Base-by-base conservation (phyloP, 2,797 vertebrate species). In the Rhadinocentrus ornatus region DNA sequence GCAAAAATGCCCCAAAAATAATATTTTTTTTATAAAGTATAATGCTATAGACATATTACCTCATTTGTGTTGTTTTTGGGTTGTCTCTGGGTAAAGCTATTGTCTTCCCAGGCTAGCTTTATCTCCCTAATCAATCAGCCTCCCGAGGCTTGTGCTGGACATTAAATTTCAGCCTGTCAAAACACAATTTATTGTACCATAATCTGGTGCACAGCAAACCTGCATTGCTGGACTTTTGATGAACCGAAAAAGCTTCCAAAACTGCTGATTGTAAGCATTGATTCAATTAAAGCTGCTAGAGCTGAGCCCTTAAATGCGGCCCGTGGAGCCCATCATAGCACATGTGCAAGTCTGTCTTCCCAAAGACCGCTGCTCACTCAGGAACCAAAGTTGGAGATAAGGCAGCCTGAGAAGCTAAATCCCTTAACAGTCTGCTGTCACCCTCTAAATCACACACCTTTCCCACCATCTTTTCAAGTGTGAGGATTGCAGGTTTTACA, bases 211-310 rank as follows among this genome's bases (percentile, higher is more conserved):
- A 68, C 67, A 71, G 78, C 83, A 84, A 88, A 83, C 70, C 85
- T 85, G 85, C 89, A 91, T 87, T 73, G 60, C 69, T 93, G 92
- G 93, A 92, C 91, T 93, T 76, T 75, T 92, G 92, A 92, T 90
- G 91, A 93, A 91, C 92, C 86, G 76, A 78, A 75, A 81, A 78
- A 63, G 68, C 77, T 66, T 88, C 78, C 71, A 90, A 91, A 48
- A 86, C 87, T 80, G 68, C 78, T 74, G 80, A 83, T 87, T 86
- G 88, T 90, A 82, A 87, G 89, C 83, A 81, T 81, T 93, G 87
- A 93, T 92, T 93, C 73, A 83, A 91, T 90, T 91, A 91, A 86
- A 88, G 79, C 83, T 67, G 85, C 66, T 69, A 82, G 75, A 73
- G 75, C 71, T 53, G 72, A 76, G 84, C 32, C 71, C 78, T n/a